phyloP scores from a whole-genome alignment of 2,797 vertebrate genomes.

The Luscinia luscinia region DNA sequence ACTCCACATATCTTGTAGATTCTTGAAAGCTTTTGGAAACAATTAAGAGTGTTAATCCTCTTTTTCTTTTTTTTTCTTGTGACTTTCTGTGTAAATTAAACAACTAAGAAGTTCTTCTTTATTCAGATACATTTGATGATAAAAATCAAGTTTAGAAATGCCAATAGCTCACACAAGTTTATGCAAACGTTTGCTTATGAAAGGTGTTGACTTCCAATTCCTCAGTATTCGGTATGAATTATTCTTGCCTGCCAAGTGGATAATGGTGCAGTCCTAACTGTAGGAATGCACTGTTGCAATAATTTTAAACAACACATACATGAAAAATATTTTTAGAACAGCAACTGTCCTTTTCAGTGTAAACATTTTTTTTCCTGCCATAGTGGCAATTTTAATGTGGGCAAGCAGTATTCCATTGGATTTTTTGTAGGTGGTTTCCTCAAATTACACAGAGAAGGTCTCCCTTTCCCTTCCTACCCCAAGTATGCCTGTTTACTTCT shows the following conservation, averaged over 20 bases:
- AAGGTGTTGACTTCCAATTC: background rate
- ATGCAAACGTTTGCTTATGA: background rate
- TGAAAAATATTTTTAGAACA: conserved; percentile 38
- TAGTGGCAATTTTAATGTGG: background rate
- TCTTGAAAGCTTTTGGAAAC: background rate
- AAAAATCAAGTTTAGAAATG: background rate
- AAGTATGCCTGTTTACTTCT: background rate
- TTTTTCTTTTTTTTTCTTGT: background rate
- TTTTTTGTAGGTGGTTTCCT: conserved; percentile 47
- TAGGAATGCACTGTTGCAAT: conserved; percentile 20
- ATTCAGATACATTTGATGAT: background rate
- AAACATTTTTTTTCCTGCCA: background rate
- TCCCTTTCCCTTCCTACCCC: background rate
- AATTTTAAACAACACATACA: conserved; percentile 15
- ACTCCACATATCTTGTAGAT: background rate
- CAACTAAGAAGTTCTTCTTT: background rate
- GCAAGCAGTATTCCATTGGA: background rate
- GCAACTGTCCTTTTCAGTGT: conserved; percentile 11
- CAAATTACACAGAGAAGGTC: background rate
- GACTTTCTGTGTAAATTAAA: background rate
- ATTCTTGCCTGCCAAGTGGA: background rate
- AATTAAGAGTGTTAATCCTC: background rate
- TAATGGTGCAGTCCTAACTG: background rate
- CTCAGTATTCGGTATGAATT: background rate
- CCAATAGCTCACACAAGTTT: background rate